phyloP scores from a whole-genome alignment of 2,113 vertebrate species.

The Phasianus colchicus region DNA sequence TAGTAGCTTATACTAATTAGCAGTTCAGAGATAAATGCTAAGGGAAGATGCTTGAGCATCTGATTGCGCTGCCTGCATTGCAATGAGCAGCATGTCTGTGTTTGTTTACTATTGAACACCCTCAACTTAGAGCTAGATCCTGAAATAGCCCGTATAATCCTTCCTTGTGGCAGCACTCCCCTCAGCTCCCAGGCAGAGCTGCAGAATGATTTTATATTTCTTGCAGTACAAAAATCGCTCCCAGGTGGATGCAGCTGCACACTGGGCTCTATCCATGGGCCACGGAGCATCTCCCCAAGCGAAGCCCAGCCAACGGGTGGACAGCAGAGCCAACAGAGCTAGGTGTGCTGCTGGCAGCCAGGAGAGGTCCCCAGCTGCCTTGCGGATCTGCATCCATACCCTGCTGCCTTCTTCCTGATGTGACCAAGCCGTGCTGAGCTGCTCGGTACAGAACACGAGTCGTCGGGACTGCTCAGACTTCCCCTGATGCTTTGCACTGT shows the following conservation, averaged over 20 bases:
- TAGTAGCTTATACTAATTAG: background rate
- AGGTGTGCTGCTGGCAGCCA: rapidly evolving
- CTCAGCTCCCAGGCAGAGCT: background rate
- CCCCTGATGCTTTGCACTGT: background rate
- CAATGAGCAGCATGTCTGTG: background rate
- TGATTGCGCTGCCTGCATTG: background rate
- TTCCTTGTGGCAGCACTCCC: rapidly evolving
- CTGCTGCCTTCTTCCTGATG: background rate
- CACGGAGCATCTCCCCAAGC: background rate
- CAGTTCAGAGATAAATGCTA: background rate
- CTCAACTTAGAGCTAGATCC: background rate
- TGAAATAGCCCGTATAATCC: background rate
- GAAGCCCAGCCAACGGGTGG: background rate
- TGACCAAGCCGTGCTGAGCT: background rate
- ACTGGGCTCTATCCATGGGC: rapidly evolving
- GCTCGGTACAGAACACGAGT: background rate
- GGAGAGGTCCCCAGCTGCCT: background rate
- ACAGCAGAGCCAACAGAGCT: rapidly evolving
- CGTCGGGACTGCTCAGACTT: background rate
- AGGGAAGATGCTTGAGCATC: background rate
- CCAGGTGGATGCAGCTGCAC: rapidly evolving
- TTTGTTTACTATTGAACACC: background rate
- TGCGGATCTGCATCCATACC: background rate
- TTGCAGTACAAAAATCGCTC: background rate
- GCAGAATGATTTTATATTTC: background rate